Evolutionary conservation across 2,888 invertebrate species (phyloP).

Genomic region (Blomia tropicalis): DNA sequence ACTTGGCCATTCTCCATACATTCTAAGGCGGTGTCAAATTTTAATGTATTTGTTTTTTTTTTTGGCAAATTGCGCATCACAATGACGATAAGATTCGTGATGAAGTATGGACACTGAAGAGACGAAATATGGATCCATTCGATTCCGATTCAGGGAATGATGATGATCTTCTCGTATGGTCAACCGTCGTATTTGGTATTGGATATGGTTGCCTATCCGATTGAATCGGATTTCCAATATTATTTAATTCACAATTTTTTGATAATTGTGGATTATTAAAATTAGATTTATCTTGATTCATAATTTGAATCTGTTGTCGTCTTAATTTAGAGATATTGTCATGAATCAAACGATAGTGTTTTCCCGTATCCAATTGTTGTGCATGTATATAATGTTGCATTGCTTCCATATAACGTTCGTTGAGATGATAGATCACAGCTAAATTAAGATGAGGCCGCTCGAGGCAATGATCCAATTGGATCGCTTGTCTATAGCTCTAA

Average conservation of each 20-base stretch:
- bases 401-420: background rate
- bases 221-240: background rate
- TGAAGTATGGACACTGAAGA: background rate
- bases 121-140: background rate
- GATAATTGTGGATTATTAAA: background rate
- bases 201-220: background rate
- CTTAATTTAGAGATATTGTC: constrained; percentile 4
- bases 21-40: too few species aligned
- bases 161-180: background rate
- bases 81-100: background rate
- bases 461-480: background rate
- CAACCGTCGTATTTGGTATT: background rate
- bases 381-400: background rate
- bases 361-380: background rate
- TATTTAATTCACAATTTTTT: too few species aligned
- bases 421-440: constrained; percentile 6
- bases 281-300: background rate
- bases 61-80: too few species aligned
- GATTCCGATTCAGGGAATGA: background rate
- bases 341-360: background rate
- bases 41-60: too few species aligned
- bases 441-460: background rate
- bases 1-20: too few species aligned
- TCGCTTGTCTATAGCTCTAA: background rate
- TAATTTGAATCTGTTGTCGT: background rate